Evolutionary conservation across 2,888 invertebrate species (phyloP).

Genomic region (Malthinus seriepunctatus): DNA sequence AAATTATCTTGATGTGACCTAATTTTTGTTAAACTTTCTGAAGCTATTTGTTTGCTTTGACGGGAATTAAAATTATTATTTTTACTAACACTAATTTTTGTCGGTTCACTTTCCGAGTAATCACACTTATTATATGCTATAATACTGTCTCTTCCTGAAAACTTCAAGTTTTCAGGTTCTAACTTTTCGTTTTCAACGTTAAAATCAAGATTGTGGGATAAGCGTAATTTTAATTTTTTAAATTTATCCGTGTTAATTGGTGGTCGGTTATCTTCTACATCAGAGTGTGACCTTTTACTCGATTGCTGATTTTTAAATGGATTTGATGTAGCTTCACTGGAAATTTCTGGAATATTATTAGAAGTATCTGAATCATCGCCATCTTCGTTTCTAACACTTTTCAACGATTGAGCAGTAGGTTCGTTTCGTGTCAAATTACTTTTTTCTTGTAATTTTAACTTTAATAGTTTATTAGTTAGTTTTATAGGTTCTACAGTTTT

Average conservation of each 20-base stretch:
- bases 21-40: constrained; percentile 1
- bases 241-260: constrained; percentile 29
- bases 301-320: neutral
- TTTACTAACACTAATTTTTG: neutral
- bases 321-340: constrained; percentile 38
- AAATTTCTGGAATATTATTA: constrained; percentile 53
- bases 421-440: neutral
- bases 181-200: neutral
- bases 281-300: constrained; percentile 9
- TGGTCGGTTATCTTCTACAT: constrained; percentile 19
- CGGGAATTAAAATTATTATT: neutral
- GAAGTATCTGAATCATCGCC: constrained; percentile 52
- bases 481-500: constrained; percentile 41
- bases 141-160: constrained; percentile 14
- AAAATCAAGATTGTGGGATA: constrained; percentile 8
- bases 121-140: constrained; percentile 20
- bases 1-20: neutral
- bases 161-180: neutral
- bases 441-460: neutral
- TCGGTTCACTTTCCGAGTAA: constrained; percentile 5
- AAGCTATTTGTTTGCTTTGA: neutral
- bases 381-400: constrained; percentile 28
- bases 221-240: constrained; percentile 30
- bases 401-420: neutral
- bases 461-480: constrained; percentile 20